Conservation (phyloP, 2,113 vertebrate genomes). For the Shinisaurus crocodilurus region DNA sequence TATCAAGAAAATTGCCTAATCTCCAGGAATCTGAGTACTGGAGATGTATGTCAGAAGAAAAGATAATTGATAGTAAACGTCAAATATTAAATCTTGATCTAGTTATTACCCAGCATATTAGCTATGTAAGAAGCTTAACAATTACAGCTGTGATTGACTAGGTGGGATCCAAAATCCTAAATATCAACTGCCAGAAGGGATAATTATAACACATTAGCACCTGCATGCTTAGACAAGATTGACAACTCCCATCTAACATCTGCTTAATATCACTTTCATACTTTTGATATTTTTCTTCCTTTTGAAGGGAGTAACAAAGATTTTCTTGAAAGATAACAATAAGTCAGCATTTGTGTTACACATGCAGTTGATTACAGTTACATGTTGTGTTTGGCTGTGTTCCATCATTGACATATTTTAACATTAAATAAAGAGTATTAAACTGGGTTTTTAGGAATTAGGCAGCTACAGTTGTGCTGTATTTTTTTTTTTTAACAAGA, state of each 20-base stretch:
- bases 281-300: constrained; percentile 69
- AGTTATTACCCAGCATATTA: constrained; percentile 84
- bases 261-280: constrained; percentile 82
- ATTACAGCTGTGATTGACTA: constrained; percentile 87
- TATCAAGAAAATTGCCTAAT: constrained; percentile 67
- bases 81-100: constrained; percentile 86
- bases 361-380: constrained; percentile 56
- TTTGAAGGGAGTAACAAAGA: constrained; percentile 75
- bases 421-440: constrained; percentile 55
- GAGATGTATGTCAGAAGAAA: constrained; percentile 73
- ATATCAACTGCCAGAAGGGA: constrained; percentile 85
- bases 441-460: constrained; percentile 54
- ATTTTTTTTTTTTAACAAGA: constrained; percentile 57
- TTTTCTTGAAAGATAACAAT: constrained; percentile 76
- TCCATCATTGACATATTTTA: constrained; percentile 65
- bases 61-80: constrained; percentile 82
- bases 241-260: constrained; percentile 83
- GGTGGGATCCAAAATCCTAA: constrained; percentile 85
- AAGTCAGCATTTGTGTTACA: constrained; percentile 71
- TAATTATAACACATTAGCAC: constrained; percentile 89
- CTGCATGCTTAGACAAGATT: constrained; percentile 83
- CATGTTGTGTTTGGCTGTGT: constrained; percentile 70
- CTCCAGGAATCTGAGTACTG: constrained; percentile 71
- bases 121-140: constrained; percentile 85
- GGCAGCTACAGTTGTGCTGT: constrained; percentile 48